Evolutionary conservation across 2,888 invertebrate species (phyloP).

Genomic region (Meliscaeva auricollis): DNA sequence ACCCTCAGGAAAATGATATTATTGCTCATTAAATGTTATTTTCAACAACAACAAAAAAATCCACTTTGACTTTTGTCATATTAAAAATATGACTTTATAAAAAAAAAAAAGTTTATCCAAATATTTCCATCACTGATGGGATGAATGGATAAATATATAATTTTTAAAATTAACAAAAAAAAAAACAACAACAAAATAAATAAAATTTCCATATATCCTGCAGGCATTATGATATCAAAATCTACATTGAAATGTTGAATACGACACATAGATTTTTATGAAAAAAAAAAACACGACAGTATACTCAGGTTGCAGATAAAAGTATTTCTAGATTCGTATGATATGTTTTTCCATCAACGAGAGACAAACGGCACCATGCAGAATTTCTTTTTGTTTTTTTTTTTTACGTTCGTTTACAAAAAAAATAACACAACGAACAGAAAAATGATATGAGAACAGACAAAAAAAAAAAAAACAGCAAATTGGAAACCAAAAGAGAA

Average conservation of each 20-base stretch:
- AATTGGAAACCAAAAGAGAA: conserved; percentile 54
- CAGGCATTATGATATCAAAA: conserved; percentile 36
- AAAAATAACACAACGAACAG: conserved; percentile 42
- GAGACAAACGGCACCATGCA: conserved; percentile 46
- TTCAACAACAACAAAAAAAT: neutral
- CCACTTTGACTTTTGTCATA: conserved; percentile 31
- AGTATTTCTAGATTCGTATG: conserved; percentile 62
- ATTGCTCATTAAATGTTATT: conserved; percentile 26
- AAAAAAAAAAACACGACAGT: conserved; percentile 41
- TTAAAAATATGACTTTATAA: conserved; percentile 34
- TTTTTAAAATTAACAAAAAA: conserved; percentile 24
- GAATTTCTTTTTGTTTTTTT: conserved; percentile 18
- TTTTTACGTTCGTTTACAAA: conserved; percentile 12
- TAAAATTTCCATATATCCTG: conserved; percentile 39
- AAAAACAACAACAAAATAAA: conserved; percentile 17
- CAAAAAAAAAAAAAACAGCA: conserved; percentile 16
- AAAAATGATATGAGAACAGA: conserved; percentile 48
- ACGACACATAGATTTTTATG: conserved; percentile 31
- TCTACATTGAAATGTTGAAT: conserved; percentile 53
- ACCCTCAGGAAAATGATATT: conserved; percentile 36
- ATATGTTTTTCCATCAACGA: conserved; percentile 68
- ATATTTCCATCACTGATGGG: conserved; percentile 33
- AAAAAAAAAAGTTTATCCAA: conserved; percentile 20
- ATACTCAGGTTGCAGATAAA: conserved; percentile 57
- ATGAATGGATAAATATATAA: conserved; percentile 36